Evolutionary conservation across 2,797 vertebrate genomes (phyloP), one percentile per base, ranked within the genome.

Genomic region (Acridotheres tristis): DNA sequence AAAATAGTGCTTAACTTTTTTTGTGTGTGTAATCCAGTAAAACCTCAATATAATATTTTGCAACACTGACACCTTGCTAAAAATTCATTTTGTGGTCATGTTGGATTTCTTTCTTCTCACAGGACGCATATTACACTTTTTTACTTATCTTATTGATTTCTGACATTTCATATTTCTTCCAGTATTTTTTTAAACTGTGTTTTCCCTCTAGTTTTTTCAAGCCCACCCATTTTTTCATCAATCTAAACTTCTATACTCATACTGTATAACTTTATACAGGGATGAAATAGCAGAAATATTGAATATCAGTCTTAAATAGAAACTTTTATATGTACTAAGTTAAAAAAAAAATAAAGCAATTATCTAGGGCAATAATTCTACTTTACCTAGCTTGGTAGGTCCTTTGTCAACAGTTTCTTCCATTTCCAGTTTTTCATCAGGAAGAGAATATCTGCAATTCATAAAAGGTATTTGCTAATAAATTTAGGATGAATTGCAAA

Each of bases 401-500:
- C 94, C 96, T 97, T 98, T 98, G 73, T 96, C 96, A 88, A 86
- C 88, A 68, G 71, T 74, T 95, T 98, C 97, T 84, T 98, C 97
- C 74, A 96, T 91, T 84, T 98, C 98, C 61, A 96, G 93, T 90
- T 98, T 98, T 96, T 98, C 98, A 96, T 98, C 97, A 81, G 90
- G 91, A 96, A 97, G 96, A 88, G 96, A 98, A n/a, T 97, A 98
- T 43, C 98, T 98, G 88, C 26, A 96, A 96, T 90, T 83, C 25
- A 83, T 26, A 78, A 93, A 68, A 68, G 11, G 2, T 18, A 72
- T 72, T 54, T 80, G 11, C 18, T 42, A 45, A 42, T 5, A 53
- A 36, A 43, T 16, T 40, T 7, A n/a, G 72, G n/a, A 62, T 17
- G 1, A 86, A 42, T 3, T n/a, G 23, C n/a, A 62, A 38, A 38